Evolutionary conservation across 2,888 invertebrate species (phyloP).

Genomic region (Entomobrya proxima): DNA sequence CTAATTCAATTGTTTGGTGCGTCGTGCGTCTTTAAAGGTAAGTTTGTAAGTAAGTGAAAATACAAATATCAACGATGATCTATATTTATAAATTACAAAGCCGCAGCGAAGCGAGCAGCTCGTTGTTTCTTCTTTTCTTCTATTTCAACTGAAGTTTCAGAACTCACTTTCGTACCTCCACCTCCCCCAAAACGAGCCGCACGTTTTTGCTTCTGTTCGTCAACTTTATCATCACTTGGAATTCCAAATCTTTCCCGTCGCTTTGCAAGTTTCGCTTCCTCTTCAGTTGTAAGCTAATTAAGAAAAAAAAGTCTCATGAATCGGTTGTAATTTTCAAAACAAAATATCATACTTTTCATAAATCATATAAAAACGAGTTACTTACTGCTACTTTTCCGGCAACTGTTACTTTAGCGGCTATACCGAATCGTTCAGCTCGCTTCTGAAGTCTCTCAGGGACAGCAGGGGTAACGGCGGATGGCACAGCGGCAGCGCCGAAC

Average conservation of each 20-base stretch:
- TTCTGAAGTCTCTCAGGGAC: constrained; percentile 47
- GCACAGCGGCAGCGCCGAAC: constrained; percentile 46
- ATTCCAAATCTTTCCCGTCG: constrained; percentile 67
- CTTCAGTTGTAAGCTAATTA: constrained; percentile 63
- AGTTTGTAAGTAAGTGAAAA: too few species aligned
- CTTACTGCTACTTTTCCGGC: constrained; percentile 46
- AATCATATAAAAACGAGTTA: not conserved
- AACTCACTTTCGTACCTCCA: not conserved
- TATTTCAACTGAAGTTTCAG: constrained; percentile 31
- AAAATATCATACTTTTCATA: too few species aligned
- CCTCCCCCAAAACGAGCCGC: constrained; percentile 62
- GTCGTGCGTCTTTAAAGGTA: too few species aligned
- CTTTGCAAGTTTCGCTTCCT: constrained; percentile 59
- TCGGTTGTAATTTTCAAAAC: not conserved
- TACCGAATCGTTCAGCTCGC: constrained; percentile 67
- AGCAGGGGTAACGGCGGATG: not conserved
- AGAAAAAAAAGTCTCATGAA: constrained; percentile 11
- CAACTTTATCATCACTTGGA: constrained; percentile 44
- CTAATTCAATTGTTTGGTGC: too few species aligned
- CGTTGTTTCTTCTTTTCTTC: constrained; percentile 66
- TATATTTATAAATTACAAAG: constrained; percentile 36
- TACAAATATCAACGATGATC: not conserved
- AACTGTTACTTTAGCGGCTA: constrained; percentile 18
- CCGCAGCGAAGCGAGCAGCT: constrained; percentile 68
- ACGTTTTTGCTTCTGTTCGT: constrained; percentile 63